Evolutionary conservation across 2,113 vertebrate species (phyloP), one percentile per base, ranked within the genome.

Genomic region (Galemys pyrenaicus): DNA sequence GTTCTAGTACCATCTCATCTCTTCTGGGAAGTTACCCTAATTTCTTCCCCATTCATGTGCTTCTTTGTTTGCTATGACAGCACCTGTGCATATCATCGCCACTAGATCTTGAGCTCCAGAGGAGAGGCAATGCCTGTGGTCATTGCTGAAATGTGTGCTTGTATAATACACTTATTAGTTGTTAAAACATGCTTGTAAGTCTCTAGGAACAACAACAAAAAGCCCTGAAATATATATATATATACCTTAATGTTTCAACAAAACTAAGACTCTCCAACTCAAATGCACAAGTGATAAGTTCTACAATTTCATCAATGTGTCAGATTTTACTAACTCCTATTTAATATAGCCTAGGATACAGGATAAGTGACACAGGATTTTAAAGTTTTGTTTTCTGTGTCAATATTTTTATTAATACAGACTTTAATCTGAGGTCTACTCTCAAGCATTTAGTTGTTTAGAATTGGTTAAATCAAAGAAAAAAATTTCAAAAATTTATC

Each of bases 401-500:
- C 87, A 75, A 94, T 35, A 92, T 92, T 93, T 71, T 92, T 68
- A 89, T 86, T 90, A 89, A 68, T 92, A 81, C 28, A 91, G 54
- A 60, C 32, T 85, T 79, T 74, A 87, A 89, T 92, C 62, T 93
- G 51, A 87, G 74, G 28, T 92, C 60, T 94, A 68, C 89, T 87
- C 58, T 60, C 54, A 89, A 67, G 44, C 41, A 70, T 87, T 62
- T 93, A 30, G 83, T 70, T 91, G 64, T 94, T 80, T 93, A 75
- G 71, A 77, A 94, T 19, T 77, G 37, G 62, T 85, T 81, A 92
- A 88, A 44, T 82, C 46, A 95, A n/a, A 95, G 62, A 58, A 89
- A 93, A 81, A 87, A 89, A 82, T 60, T 94, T 88, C 60, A 11
- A 94, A 94, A n/a, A n/a, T n/a, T n/a, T 85, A 90, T 62, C 87